Base-by-base conservation (phyloP, 2,113 vertebrate species). In the Talpa occidentalis region DNA sequence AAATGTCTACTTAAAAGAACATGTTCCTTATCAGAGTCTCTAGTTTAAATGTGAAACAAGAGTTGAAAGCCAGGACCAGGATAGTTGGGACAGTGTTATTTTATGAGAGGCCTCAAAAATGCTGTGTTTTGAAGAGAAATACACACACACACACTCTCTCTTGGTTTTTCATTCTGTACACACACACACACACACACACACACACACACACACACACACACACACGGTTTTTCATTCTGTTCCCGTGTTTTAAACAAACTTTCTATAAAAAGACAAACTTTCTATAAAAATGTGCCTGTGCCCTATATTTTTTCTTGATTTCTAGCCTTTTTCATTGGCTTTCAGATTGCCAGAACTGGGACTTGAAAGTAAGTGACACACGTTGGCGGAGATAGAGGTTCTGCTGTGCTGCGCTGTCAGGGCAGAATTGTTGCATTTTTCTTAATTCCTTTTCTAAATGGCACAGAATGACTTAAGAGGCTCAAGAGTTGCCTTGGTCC, bases 91-190 rank as follows among this genome's bases (percentile, higher is more conserved):
- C 37, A 35, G 54, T 70, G 35, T 28, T 26, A 0, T 83, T 89
- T 73, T 90, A 56, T 93, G 42, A 54, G 22, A 59, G 85, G 60
- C 47, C 26, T 93, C 24, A 77, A 78, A 91, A 94, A 35, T 87
- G 54, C 10, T 89, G 6, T 91, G 30, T 54, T 77, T 81, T 37
- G 28, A 0, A 3, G 0, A 0, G 3, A 10, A 47, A 72, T n/a
- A 64, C 17, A 54, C 4, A 54, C 52, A 35, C 6, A 28, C 16
- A n/a, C 52, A 37, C 42, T n/a, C n/a, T n/a, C n/a, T n/a, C n/a
- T 35, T 12, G 5, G 14, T 22, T 87, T 94, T 94, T 90, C 28
- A 6, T 79, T 67, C 44, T 16, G 70, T 67, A n/a, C n/a, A n/a
- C n/a, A n/a, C n/a, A 64, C 17, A 54, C 4, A 54, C 52, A 35